These are phyloP conservation scores for Notechis scutatus DNA, from an alignment of 2,113 vertebrate genomes.

Conservation along the genomic window DNA sequence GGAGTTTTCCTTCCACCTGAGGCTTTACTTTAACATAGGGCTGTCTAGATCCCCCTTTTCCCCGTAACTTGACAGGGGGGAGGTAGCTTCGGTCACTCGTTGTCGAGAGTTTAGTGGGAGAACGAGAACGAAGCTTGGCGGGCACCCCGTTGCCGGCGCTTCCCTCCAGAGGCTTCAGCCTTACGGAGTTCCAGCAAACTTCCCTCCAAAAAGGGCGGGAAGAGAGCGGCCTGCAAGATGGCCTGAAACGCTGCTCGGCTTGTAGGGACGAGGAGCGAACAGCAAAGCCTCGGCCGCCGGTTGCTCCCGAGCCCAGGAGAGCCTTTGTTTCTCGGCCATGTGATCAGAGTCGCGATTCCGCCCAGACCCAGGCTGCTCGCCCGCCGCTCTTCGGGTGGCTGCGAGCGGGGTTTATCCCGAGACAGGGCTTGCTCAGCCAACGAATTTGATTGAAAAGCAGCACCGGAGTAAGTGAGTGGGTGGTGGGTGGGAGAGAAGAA, in stretches of 20 bases:
- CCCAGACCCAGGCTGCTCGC: not conserved
- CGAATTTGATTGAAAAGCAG: not conserved
- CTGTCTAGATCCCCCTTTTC: not conserved
- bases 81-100: not conserved
- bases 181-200: not conserved
- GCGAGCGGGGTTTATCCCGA: not conserved
- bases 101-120: not conserved
- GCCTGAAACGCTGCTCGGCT: not conserved
- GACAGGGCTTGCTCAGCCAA: not conserved
- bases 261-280: not conserved
- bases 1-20: not conserved
- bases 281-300: not conserved
- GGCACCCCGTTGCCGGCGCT: not conserved
- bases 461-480: not conserved
- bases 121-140: not conserved
- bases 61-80: not conserved
- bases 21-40: not conserved
- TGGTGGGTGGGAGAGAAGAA: not conserved
- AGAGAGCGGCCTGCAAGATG: not conserved
- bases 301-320: too few species aligned
- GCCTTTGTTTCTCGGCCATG: not conserved
- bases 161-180: not conserved
- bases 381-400: not conserved
- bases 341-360: not conserved
- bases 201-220: too few species aligned